Evolutionary conservation across 2,797 vertebrate genomes (phyloP), one percentile per base, ranked within the genome.

Genomic region (Notamacropus eugenii): DNA sequence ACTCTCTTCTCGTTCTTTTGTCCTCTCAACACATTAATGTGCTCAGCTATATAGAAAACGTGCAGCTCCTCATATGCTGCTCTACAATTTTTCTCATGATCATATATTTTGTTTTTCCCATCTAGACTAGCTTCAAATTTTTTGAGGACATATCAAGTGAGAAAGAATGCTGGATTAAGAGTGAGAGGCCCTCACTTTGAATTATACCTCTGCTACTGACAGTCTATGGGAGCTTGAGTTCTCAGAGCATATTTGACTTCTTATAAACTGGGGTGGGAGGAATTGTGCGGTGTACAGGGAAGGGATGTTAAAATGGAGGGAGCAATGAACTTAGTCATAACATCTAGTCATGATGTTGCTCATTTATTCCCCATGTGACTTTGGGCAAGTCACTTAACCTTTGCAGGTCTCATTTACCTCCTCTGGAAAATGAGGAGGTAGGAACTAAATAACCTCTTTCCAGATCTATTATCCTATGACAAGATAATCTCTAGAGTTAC

Each of bases 21-120:
- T 91, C 67, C 82, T 87, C 29, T 46, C 2, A 0, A 0, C 58
- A 27, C 19, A 14, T 0, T 0, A 54, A 34, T 91, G 1, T 91
- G 29, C n/a, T 28, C 56, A 54, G 0, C 54, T 54, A 22, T 13
- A 87, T 46, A 34, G 40, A 92, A 50, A 31, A 59, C 14, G 92
- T 96, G 4, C 5, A 90, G 11, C 34, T 56, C 22, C 40, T 82
- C n/a, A 58, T 3, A 28, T 58, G 31, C 55, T 90, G 22, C 58
- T 94, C n/a, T 22, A 31, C 93, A 57, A 55, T 96, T 92, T 58
- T 96, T 95, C 93, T 90, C 54, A 54, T 93, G 74, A 9, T 46
- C 8, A 87, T 82, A 46, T 46, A 82, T 82, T 46, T 46, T n/a
- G 62, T 74, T 74, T 74, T 74, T 16, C 16, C 34, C 34, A 74